Conservation (phyloP, 2,888 invertebrate species). For the Hydriomena furcata region DNA sequence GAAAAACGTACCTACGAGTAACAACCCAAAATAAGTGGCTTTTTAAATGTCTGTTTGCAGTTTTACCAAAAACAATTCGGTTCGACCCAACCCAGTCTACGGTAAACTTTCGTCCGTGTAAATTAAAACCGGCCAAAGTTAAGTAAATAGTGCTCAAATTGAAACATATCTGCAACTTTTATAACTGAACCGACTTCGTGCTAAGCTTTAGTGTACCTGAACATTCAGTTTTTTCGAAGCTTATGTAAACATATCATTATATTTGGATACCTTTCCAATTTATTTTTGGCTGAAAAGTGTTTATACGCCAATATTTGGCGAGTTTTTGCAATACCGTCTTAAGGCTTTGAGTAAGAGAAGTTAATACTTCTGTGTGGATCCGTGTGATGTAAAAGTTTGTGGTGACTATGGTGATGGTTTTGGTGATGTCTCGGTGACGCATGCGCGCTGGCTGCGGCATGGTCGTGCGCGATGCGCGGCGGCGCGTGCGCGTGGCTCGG, state of each 20-base stretch:
- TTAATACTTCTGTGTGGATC: too few relatives aligned
- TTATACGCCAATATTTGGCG: too few relatives aligned
- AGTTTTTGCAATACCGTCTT: too few relatives aligned
- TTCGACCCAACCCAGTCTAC: not conserved
- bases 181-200: slow-evolving; percentile 3
- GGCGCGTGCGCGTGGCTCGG: slow-evolving; percentile 80
- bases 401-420: slow-evolving; percentile 1
- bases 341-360: too few relatives aligned
- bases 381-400: not conserved
- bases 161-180: slow-evolving; percentile 8
- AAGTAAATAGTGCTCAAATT: slow-evolving; percentile 10
- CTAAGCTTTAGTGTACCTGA: not conserved
- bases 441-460: slow-evolving; percentile 53
- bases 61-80: not conserved
- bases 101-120: slow-evolving; percentile 6
- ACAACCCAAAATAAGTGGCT: too few relatives aligned
- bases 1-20: too few relatives aligned
- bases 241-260: not conserved
- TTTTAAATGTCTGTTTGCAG: too few relatives aligned
- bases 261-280: too few relatives aligned
- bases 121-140: slow-evolving; percentile 5
- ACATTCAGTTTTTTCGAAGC: not conserved
- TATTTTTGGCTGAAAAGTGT: too few relatives aligned
- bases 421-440: slow-evolving; percentile 13
- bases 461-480: slow-evolving; percentile 71